Percentiles rank a stretch among this genome's conserved stretches.
Evolutionary conservation across 1,140 invertebrate species (phyloP).

Genomic region (Akabosia matsudoensis): DNA sequence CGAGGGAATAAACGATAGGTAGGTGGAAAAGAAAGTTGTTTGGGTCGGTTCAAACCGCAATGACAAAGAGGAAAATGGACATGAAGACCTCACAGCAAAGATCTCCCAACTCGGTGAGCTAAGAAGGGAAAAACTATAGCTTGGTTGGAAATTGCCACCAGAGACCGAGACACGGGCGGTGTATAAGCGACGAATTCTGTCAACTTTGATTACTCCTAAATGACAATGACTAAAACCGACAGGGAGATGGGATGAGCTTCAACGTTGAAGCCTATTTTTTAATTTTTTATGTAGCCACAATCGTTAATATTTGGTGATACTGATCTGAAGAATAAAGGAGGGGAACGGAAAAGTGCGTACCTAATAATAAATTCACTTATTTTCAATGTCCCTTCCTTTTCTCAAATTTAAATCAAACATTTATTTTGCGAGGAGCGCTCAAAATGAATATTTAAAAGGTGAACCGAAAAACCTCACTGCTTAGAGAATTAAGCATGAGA

Average conservation of each 20-base stretch:
- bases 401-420: no score
- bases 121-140: not conserved
- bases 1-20: no score
- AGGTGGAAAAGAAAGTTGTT: not conserved
- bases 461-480: no score
- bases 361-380: no score
- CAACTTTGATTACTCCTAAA: conserved; percentile 18
- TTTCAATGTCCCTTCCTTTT: no score
- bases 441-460: no score
- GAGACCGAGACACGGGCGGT: not conserved
- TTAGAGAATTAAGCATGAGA: not conserved
- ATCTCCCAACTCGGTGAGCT: not conserved
- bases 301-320: no score
- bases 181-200: not conserved
- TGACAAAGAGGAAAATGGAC: conserved; percentile 5
- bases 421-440: no score
- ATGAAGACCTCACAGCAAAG: not conserved
- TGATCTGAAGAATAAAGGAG: no score
- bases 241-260: not conserved
- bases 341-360: no score
- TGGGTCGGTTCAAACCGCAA: not conserved
- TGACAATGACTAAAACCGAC: not conserved
- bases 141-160: not conserved
- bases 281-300: no score
- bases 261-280: not conserved